Percentiles rank a stretch among this genome's conserved stretches.
phyloP scores from a whole-genome alignment of 2,888 invertebrate species.

The Parnassius mnemosyne region DNA sequence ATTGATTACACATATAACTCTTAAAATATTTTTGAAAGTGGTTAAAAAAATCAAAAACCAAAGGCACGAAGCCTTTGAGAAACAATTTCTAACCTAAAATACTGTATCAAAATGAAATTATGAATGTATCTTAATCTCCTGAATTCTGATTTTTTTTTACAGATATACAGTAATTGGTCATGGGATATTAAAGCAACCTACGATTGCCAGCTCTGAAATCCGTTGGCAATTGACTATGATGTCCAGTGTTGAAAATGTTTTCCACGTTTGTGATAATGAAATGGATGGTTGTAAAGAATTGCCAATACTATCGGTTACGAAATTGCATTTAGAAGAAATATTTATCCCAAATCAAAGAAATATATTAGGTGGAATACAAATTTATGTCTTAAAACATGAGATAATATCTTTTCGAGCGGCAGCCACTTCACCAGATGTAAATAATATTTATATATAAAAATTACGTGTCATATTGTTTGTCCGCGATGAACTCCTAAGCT shows the following conservation, averaged over 20 bases:
- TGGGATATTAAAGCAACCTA: slow-evolving; percentile 43
- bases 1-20: too few relatives aligned
- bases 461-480: too few relatives aligned
- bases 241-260: slow-evolving; percentile 45
- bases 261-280: slow-evolving; percentile 65
- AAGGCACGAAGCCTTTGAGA: too few relatives aligned
- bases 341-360: slow-evolving; percentile 66
- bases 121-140: too few relatives aligned
- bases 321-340: slow-evolving; percentile 61
- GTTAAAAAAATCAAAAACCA: too few relatives aligned
- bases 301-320: slow-evolving; percentile 43
- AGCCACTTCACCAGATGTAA: slow-evolving; percentile 56
- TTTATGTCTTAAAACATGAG: slow-evolving; percentile 54
- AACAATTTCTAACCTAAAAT: too few relatives aligned
- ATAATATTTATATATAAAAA: too few relatives aligned
- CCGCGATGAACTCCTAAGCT: too few relatives aligned
- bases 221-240: slow-evolving; percentile 65
- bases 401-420: slow-evolving; percentile 58
- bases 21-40: too few relatives aligned
- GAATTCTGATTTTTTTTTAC: slow-evolving; percentile 4
- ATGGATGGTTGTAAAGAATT: slow-evolving; percentile 43
- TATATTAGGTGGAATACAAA: slow-evolving; percentile 61
- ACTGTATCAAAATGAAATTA: too few relatives aligned
- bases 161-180: slow-evolving; percentile 67
- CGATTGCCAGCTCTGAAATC: slow-evolving; percentile 41